phyloP scores from a whole-genome alignment of 2,888 invertebrate species.

The Ethmia dodecea region DNA sequence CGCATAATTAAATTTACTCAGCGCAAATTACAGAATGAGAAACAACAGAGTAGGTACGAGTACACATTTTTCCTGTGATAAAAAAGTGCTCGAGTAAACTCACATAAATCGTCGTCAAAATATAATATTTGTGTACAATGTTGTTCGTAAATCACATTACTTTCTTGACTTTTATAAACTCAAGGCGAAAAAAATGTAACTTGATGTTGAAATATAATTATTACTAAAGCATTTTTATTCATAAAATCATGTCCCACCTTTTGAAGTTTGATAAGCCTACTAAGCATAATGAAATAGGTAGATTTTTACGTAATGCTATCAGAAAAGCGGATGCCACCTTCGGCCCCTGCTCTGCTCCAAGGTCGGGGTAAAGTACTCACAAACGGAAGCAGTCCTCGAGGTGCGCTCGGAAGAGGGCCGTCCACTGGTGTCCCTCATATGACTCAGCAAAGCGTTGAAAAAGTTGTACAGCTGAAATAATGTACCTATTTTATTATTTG shows the following conservation, averaged over 20 bases:
- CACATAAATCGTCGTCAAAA: slow-evolving; percentile 1
- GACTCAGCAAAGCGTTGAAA: slow-evolving; percentile 93
- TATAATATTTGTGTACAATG: not conserved
- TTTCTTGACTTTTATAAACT: not conserved
- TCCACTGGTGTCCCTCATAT: slow-evolving; percentile 85
- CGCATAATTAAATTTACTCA: slow-evolving; percentile 17
- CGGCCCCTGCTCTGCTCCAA: no score
- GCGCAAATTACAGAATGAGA: not conserved
- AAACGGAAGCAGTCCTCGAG: slow-evolving; percentile 80
- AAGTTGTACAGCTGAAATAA: slow-evolving; percentile 91
- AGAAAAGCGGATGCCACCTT: no score
- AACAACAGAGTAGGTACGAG: no score
- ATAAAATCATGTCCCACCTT: no score
- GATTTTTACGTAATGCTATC: no score
- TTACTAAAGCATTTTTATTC: no score
- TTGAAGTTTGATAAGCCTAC: no score
- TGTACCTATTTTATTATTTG: not conserved
- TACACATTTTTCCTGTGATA: no score
- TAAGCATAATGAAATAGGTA: no score
- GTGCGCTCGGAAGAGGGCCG: slow-evolving; percentile 79
- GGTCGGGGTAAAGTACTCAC: slow-evolving; percentile 37
- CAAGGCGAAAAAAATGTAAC: not conserved
- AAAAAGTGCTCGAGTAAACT: not conserved
- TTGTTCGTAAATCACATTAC: slow-evolving; percentile 1
- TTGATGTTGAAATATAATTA: not conserved